phyloP scores from a whole-genome alignment of 2,113 vertebrate genomes.

The Xiphophorus hellerii region DNA sequence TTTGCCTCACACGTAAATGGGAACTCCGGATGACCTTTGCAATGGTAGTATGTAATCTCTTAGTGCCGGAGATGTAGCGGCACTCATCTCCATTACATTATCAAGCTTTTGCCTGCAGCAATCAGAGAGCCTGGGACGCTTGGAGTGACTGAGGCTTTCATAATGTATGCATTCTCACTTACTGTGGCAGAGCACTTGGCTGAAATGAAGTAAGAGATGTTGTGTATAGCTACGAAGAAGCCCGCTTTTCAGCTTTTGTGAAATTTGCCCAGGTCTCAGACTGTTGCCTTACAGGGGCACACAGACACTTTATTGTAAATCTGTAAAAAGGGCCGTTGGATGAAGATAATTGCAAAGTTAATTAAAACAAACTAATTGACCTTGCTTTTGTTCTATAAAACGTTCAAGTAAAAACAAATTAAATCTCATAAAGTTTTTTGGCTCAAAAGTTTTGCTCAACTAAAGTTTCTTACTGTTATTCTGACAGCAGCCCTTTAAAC shows the following conservation, averaged over 20 bases:
- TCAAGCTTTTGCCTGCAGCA: slow-evolving; percentile 54
- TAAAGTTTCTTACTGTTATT: too few species aligned
- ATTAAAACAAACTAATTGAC: neutral
- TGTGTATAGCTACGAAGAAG: slow-evolving; percentile 34
- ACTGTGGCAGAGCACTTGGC: slow-evolving; percentile 34
- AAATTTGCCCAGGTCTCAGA: slow-evolving; percentile 20
- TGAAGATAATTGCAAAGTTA: neutral
- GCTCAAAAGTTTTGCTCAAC: too few species aligned
- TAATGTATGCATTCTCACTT: slow-evolving; percentile 39
- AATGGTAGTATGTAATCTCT: slow-evolving; percentile 33
- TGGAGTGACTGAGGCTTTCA: slow-evolving; percentile 49
- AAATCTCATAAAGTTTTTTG: too few species aligned
- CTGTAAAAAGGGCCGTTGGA: neutral
- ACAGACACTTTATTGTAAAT: neutral
- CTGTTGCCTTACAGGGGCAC: neutral
- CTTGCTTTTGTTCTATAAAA: neutral
- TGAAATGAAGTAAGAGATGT: slow-evolving; percentile 21
- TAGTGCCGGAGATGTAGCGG: slow-evolving; percentile 34
- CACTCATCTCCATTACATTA: slow-evolving; percentile 56
- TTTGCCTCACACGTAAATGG: slow-evolving; percentile 29
- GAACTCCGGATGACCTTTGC: slow-evolving; percentile 39
- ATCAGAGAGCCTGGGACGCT: slow-evolving; percentile 30
- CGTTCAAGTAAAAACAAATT: too few species aligned
- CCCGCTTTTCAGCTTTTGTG: slow-evolving; percentile 24
- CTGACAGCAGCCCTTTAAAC: too few species aligned